Evolutionary conservation across 2,113 vertebrate genomes (phyloP).

Genomic region (rat (Rattus norvegicus)): GRCr8 NC_086026.1:68836501-68837000

Average conservation of each 20-base stretch:
- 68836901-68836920: neutral
- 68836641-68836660: neutral
- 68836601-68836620: neutral
- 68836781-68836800: neutral
- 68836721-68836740: neutral
- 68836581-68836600: neutral
- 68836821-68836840: neutral
- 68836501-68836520: neutral
- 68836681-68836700: neutral
- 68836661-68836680: neutral
- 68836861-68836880: neutral
- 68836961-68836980: neutral
- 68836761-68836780: neutral
- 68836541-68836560: neutral
- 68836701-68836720: neutral
- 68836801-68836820: neutral
- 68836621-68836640: neutral
- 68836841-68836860: neutral
- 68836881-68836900: neutral
- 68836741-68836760: neutral
- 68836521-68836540: neutral
- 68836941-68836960: neutral
- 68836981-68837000: neutral
- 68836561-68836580: slow-evolving; percentile 36
- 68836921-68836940: neutral